A percentile compares a stretch with the other conserved stretches of the same genome.
phyloP scores from a whole-genome alignment of 23 tunicate species.

The Halocynthia aurantium region DNA sequence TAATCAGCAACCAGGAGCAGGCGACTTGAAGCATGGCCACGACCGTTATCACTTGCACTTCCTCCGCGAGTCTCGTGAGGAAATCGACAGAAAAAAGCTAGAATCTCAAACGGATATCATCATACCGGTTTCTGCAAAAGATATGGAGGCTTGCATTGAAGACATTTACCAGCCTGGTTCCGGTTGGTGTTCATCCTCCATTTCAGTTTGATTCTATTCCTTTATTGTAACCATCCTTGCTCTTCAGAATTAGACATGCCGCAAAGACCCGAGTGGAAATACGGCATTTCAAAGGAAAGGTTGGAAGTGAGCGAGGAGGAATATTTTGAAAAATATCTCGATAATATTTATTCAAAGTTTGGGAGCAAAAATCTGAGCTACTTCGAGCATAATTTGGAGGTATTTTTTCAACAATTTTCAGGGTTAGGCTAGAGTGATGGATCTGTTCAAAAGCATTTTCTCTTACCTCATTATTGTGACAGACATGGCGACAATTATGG shows the following conservation, averaged over 20 bases:
- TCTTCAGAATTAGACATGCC: constrained; percentile 74
- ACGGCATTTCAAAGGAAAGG: constrained; percentile 47
- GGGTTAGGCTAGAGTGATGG: background rate
- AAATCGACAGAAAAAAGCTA: constrained; percentile 30
- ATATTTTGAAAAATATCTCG: constrained; percentile 66
- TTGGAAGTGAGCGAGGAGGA: constrained; percentile 60
- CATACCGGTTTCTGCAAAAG: constrained; percentile 13
- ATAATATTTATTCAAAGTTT: constrained; percentile 48
- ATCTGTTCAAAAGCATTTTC: background rate
- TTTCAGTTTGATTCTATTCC: too few species aligned
- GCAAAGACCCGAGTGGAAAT: constrained; percentile 78
- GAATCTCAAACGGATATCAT: constrained; percentile 34
- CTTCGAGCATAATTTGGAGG: constrained; percentile 96
- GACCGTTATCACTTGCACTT: constrained; percentile 40
- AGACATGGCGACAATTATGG: constrained; percentile 96
- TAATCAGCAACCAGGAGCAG: too few species aligned
- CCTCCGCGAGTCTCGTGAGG: constrained; percentile 33
- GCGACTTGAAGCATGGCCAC: background rate
- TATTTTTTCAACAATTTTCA: background rate
- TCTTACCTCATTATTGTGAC: background rate
- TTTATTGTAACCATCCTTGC: too few species aligned
- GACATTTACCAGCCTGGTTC: constrained; percentile 51
- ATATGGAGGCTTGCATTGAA: constrained; percentile 31
- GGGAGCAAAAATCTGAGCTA: constrained; percentile 66
- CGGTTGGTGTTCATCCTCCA: background rate